A percentile compares a stretch with the other conserved stretches of the same genome.
Conservation (phyloP, 2,888 invertebrate genomes). For the Lissocephala sabroskyi region DNA sequence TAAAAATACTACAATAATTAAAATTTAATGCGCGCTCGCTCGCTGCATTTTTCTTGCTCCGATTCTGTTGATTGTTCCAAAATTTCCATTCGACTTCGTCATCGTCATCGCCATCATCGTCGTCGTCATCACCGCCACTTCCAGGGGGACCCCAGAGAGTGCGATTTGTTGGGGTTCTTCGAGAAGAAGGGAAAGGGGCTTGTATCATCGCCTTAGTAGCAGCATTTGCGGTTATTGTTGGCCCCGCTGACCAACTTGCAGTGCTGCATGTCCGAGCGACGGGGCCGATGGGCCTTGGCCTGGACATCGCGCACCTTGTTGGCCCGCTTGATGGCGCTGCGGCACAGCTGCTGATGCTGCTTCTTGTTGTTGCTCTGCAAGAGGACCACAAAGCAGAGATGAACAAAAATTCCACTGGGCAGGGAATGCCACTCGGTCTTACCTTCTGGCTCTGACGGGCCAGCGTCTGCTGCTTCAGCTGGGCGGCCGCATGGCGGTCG, state of each 20-base stretch:
- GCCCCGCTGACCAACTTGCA: slow-evolving; percentile 75
- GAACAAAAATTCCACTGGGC: too few relatives aligned
- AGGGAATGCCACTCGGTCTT: slow-evolving; percentile 7
- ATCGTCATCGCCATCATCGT: too few relatives aligned
- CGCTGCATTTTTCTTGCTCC: slow-evolving; percentile 6
- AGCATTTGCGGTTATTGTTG: slow-evolving; percentile 79
- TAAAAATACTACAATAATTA: slow-evolving; percentile 53
- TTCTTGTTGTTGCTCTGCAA: slow-evolving; percentile 66
- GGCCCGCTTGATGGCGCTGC: slow-evolving; percentile 3
- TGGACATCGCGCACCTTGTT: slow-evolving; percentile 74
- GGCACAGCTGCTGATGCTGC: slow-evolving; percentile 5
- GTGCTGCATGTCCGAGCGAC: slow-evolving; percentile 75
- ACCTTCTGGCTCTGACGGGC: slow-evolving; percentile 69
- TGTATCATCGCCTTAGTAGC: slow-evolving; percentile 29
- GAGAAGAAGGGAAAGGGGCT: slow-evolving; percentile 11
- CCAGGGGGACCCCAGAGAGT: too few relatives aligned
- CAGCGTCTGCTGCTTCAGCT: slow-evolving; percentile 67
- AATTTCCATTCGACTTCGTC: slow-evolving; percentile 22
- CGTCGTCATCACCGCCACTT: too few relatives aligned
- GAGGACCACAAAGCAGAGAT: background rate
- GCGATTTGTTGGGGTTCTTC: slow-evolving; percentile 10
- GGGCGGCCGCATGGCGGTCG: slow-evolving; percentile 57
- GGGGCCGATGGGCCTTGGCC: slow-evolving; percentile 74
- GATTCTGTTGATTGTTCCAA: slow-evolving; percentile 50
- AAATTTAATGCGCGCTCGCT: slow-evolving; percentile 38